Conservation (phyloP, 2,113 vertebrate species). For the Clarias batrachus region DNA sequence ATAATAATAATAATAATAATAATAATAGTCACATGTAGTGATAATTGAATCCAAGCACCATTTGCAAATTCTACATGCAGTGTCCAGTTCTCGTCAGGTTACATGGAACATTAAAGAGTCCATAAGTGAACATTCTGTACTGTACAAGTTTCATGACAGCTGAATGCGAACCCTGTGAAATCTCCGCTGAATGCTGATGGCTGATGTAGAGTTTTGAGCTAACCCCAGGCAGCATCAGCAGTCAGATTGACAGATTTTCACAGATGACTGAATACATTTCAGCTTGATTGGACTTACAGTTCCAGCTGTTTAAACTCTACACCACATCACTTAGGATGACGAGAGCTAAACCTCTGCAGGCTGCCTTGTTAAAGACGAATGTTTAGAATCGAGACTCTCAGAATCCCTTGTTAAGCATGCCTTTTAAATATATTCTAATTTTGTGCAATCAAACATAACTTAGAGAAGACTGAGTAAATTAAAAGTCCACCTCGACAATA, state of each 20-base stretch:
- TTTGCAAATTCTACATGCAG: background rate
- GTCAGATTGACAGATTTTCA: background rate
- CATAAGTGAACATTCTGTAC: background rate
- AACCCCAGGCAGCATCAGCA: background rate
- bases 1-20: slow-evolving; percentile 8
- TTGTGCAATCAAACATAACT: no score
- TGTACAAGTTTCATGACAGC: background rate
- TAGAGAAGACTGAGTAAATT: background rate
- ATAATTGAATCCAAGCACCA: background rate
- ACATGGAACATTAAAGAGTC: background rate
- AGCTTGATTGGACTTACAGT: background rate
- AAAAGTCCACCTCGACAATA: background rate
- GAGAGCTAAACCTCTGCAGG: background rate
- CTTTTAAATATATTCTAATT: background rate
- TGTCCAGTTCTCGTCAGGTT: background rate
- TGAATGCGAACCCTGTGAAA: background rate
- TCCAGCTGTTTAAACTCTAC: background rate
- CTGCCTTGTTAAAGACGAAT: no score
- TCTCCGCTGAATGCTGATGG: background rate
- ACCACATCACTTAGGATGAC: background rate
- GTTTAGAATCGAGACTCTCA: background rate
- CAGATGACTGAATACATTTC: background rate
- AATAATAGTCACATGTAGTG: background rate
- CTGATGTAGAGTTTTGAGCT: background rate
- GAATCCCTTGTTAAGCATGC: background rate